Conservation (phyloP, 2,888 invertebrate species). For the Apeira syringaria region DNA sequence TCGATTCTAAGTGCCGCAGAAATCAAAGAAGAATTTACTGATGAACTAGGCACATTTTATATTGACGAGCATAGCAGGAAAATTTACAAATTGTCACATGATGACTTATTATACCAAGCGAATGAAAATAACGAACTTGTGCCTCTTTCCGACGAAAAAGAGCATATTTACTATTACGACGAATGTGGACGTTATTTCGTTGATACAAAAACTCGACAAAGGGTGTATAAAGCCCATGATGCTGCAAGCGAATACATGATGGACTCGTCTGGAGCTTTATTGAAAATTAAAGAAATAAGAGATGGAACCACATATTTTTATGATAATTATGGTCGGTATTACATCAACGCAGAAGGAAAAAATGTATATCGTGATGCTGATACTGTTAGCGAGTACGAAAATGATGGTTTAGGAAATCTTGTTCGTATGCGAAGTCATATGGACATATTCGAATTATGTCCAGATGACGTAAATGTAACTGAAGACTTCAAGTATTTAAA, state of each 20-base stretch:
- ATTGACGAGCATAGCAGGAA: conserved; percentile 68
- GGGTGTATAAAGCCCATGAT: conserved; percentile 66
- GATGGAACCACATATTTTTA: conserved; percentile 65
- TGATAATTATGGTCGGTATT: conserved; percentile 73
- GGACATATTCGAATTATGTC: conserved; percentile 63
- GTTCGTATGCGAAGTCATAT: conserved; percentile 66
- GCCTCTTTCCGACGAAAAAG: conserved; percentile 58
- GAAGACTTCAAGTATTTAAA: conserved; percentile 74
- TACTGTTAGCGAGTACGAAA: conserved; percentile 69
- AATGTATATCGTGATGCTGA: conserved; percentile 69
- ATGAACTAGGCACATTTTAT: conserved; percentile 65
- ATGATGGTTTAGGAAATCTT: conserved; percentile 75
- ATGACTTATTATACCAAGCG: conserved; percentile 57
- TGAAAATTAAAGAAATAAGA: conserved; percentile 66
- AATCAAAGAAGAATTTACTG: conserved; percentile 64
- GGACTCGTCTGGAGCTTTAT: conserved; percentile 61
- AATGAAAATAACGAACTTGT: conserved; percentile 67
- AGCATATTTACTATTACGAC: conserved; percentile 68
- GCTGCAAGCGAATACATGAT: conserved; percentile 73
- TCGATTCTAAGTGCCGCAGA: conserved; percentile 69
- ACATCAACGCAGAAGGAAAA: conserved; percentile 63
- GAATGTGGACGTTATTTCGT: conserved; percentile 73
- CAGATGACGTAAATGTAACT: conserved; percentile 63
- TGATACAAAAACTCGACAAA: conserved; percentile 55
- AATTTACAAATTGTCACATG: conserved; percentile 62